Conservation (phyloP, 2,797 vertebrate genomes). For the Urophycis tenuis region DNA sequence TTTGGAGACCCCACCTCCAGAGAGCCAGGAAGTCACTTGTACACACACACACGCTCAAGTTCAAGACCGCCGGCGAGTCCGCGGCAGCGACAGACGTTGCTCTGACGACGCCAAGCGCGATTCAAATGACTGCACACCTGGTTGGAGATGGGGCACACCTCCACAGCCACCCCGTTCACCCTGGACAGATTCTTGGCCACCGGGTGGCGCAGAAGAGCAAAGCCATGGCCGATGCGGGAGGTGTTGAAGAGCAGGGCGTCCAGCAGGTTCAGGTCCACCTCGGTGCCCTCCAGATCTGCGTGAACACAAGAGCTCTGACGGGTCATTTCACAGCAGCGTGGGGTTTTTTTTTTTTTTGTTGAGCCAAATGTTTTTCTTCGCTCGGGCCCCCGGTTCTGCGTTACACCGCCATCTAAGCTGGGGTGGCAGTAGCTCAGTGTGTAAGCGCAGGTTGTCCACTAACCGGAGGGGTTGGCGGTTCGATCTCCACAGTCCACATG, state of each 20-base stretch:
- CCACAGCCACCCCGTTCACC: conserved; percentile 76
- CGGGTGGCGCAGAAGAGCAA: conserved; percentile 79
- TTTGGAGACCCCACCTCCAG: too few species aligned
- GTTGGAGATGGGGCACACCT: conserved; percentile 91
- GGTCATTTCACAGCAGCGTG: neutral
- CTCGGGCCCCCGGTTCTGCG: neutral
- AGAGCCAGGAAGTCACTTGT: too few species aligned
- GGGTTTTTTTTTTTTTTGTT: neutral
- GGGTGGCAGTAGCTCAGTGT: too few species aligned
- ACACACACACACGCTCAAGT: too few species aligned
- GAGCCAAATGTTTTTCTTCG: neutral
- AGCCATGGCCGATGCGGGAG: conserved; percentile 87
- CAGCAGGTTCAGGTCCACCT: conserved; percentile 75
- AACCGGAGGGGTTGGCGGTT: too few species aligned
- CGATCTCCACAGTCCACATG: too few species aligned
- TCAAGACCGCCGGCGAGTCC: too few species aligned
- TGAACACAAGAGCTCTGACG: neutral
- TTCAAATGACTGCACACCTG: conserved; percentile 66
- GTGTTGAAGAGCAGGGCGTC: conserved; percentile 86
- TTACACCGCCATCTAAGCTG: too few species aligned
- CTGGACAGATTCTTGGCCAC: conserved; percentile 69
- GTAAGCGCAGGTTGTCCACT: too few species aligned
- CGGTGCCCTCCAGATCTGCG: conserved; percentile 57
- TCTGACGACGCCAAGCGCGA: neutral
- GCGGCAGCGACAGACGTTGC: neutral